Base-by-base conservation (phyloP, 2,113 vertebrate genomes). In the Anser cygnoides region DNA sequence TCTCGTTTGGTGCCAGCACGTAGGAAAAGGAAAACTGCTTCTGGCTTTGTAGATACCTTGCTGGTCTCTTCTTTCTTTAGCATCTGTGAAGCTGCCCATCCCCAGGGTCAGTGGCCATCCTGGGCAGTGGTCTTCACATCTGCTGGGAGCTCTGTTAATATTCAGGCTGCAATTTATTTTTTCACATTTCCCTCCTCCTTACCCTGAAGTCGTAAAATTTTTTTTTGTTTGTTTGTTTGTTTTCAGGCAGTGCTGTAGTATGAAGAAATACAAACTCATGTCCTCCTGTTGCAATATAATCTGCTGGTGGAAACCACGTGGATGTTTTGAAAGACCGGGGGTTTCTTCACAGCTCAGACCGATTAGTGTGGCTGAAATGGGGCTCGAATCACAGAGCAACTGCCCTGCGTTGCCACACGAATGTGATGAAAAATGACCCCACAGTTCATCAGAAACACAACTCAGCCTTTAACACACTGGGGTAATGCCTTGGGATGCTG, bases 311-410 rank as follows among this genome's bases (percentile, higher is more conserved):
- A 89, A 96, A 92, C 52, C 89, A 92, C 5, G 74, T 87, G 89
- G 71, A 31, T 85, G 67, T 92, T 96, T 93, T 84, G 96, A 96
- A 94, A 96, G 92, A 76, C 55, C 23, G 0, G 50, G 62, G 55
- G 81, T 96, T 96, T 96, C 96, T 80, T 94, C 95, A 96, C 59
- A 82, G 95, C 89, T 94, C 50, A 59, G 74, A 4, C 44, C 39
- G 87, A 95, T 94, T 67, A 79, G 55, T 46, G 70, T 18, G 35
- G 89, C 70, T 96, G 84, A 70, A 39, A 26, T 41, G 80, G 9
- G 84, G n/a, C 10, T 75, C 55, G 15, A 68, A 50, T 54, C 65
- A 57, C 75, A 55, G 26, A 83, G 57, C 62, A 92, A 79, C 76
- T 88, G 79, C 73, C 76, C 65, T 44, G 52, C 5, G 1, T 73